A percentile compares a stretch with the other conserved stretches of the same genome.
Conservation (phyloP, 2,797 vertebrate species). For the Catamblyrhynchus diadema region DNA sequence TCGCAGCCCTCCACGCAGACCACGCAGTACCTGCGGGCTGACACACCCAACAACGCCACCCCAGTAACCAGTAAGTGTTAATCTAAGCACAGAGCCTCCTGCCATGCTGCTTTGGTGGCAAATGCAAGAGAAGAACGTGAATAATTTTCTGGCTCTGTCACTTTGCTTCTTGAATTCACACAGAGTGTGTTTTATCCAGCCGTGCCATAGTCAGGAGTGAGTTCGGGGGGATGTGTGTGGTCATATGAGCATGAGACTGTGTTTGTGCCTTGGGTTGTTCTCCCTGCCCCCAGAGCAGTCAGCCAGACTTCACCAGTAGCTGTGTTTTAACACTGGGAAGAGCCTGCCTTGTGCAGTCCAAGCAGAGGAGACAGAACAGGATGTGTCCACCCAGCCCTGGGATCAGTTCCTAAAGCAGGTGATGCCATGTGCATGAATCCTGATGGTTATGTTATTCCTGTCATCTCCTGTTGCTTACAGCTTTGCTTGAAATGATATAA, state of each 20-base stretch:
- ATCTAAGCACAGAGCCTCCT: slow-evolving; percentile 38
- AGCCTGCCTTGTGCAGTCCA: not conserved
- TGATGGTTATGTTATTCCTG: not conserved
- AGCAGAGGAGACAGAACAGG: not conserved
- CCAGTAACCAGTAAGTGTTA: slow-evolving; percentile 94
- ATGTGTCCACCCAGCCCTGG: not conserved
- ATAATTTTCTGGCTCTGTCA: not conserved
- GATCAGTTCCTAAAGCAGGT: not conserved
- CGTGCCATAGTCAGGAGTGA: not conserved
- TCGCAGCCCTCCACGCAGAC: slow-evolving; percentile 98
- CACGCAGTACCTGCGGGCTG: slow-evolving; percentile 96
- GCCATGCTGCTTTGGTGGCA: not conserved
- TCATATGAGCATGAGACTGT: not conserved
- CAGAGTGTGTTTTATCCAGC: not conserved
- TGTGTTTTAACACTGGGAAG: not conserved
- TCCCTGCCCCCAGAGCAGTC: not conserved
- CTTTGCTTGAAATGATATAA: not conserved
- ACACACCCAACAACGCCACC: slow-evolving; percentile 96
- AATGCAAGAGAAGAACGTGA: not conserved
- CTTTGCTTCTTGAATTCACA: not conserved
- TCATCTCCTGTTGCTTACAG: not conserved
- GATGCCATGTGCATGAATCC: not conserved
- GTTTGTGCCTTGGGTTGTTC: not conserved
- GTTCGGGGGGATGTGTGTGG: accelerated
- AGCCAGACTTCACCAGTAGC: not conserved